These are phyloP conservation scores for Podarcis muralis DNA, from an alignment of 2,113 vertebrate species.

Conservation along the genomic window DNA sequence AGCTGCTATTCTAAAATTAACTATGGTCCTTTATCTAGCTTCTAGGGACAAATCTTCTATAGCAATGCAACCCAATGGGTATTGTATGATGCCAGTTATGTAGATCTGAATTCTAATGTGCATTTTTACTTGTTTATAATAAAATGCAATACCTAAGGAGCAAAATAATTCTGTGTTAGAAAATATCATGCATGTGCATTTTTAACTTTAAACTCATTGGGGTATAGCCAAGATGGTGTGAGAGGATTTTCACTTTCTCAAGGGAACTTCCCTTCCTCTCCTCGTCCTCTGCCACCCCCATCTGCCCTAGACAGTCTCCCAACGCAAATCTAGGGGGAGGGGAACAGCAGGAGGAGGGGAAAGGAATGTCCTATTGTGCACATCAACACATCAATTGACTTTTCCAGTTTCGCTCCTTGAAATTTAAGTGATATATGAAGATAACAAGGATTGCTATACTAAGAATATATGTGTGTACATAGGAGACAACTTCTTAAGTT, in stretches of 20 bases:
- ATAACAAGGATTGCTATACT: neutral
- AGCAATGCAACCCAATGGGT: neutral
- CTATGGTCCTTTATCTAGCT: neutral
- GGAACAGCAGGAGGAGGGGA: no score
- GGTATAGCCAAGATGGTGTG: no score
- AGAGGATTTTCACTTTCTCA: no score
- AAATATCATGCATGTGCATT: neutral
- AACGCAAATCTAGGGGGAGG: no score
- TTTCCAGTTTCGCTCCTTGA: neutral
- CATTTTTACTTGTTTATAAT: neutral
- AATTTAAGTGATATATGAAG: neutral
- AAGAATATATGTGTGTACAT: neutral
- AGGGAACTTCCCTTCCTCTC: no score
- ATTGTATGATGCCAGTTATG: neutral
- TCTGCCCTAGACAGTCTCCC: no score
- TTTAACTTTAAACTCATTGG: neutral
- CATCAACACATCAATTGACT: neutral
- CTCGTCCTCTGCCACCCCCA: no score
- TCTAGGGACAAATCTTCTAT: neutral
- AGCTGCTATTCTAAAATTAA: neutral
- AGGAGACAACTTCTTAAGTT: neutral
- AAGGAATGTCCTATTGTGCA: no score
- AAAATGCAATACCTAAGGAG: neutral
- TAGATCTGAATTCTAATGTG: neutral
- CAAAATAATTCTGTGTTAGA: neutral